These are phyloP conservation scores for Pagetopsis macropterus DNA, from an alignment of 2,797 vertebrate species.

Conservation along the genomic window DNA sequence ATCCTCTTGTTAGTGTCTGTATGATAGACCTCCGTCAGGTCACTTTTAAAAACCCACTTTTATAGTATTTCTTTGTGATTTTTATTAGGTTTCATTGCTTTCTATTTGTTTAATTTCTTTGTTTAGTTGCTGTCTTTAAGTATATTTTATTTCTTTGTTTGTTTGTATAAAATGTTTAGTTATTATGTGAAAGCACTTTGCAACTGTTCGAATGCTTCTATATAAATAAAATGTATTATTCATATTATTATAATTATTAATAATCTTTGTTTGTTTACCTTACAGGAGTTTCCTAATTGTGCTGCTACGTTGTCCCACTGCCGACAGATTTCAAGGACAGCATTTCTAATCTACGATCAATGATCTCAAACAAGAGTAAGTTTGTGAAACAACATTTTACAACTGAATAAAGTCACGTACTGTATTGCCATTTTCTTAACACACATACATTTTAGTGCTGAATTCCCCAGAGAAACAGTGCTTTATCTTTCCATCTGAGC, in stretches of 20 bases:
- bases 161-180: too few species aligned
- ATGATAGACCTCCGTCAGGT: too few species aligned
- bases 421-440: background rate
- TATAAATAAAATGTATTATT: too few species aligned
- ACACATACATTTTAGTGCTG: background rate
- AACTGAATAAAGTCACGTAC: background rate
- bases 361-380: conserved; percentile 60
- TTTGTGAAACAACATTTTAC: background rate
- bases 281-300: conserved; percentile 28
- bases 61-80: too few species aligned
- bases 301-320: conserved; percentile 9
- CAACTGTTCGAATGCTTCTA: too few species aligned
- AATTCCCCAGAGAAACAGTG: conserved; percentile 3
- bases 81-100: too few species aligned
- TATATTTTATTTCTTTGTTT: too few species aligned
- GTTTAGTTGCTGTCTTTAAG: too few species aligned
- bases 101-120: too few species aligned
- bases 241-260: background rate
- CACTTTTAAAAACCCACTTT: too few species aligned
- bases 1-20: too few species aligned
- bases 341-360: conserved; percentile 13
- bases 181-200: too few species aligned
- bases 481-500: background rate
- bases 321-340: conserved; percentile 7
- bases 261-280: conserved; percentile 29